phyloP scores from a whole-genome alignment of 1,140 invertebrate genomes.

The Potamilus streckersoni region DNA sequence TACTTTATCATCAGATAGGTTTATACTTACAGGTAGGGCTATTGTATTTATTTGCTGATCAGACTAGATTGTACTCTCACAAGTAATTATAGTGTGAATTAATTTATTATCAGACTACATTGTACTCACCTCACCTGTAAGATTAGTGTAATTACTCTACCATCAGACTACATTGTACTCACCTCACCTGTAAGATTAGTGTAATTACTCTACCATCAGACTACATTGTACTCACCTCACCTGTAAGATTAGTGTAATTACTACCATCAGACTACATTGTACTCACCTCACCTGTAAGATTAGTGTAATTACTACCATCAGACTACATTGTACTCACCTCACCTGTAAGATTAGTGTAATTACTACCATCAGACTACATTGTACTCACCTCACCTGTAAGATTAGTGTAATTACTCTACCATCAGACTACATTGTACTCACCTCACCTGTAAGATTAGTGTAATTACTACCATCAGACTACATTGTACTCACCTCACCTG shows the following conservation, averaged over 20 bases:
- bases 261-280: constrained; percentile 56
- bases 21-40: constrained; percentile 76
- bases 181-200: constrained; percentile 81
- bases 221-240: constrained; percentile 81
- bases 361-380: no score
- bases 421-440: constrained; percentile 74
- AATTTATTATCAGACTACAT: no score
- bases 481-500: constrained; percentile 86
- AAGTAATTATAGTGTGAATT: constrained; percentile 71
- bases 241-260: constrained; percentile 71
- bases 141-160: constrained; percentile 4
- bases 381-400: constrained; percentile 88
- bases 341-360: constrained; percentile 73
- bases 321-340: constrained; percentile 76
- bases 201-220: background rate
- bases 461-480: background rate
- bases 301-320: no score
- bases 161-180: constrained; percentile 71
- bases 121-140: constrained; percentile 88
- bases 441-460: constrained; percentile 79
- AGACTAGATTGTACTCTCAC: constrained; percentile 76
- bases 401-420: constrained; percentile 3
- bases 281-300: constrained; percentile 86
- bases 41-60: no score
- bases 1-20: no score